phyloP scores from a whole-genome alignment of 2,113 vertebrate genomes.

The Pipa parva region DNA sequence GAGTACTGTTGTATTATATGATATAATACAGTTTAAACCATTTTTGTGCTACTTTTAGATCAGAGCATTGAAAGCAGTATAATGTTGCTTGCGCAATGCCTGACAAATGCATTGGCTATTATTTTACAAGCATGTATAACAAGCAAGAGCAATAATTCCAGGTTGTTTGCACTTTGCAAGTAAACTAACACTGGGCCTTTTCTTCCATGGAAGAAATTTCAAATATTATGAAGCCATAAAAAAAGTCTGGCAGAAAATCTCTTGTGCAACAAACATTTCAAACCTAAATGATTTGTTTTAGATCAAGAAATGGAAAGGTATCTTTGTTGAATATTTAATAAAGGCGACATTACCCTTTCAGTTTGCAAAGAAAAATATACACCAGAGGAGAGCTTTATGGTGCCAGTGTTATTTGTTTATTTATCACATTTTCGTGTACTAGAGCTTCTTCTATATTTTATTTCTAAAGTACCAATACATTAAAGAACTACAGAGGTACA shows the following conservation, averaged over 20 bases:
- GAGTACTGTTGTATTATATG: not conserved
- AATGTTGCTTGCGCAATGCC: not conserved
- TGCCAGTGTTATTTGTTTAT: slow-evolving; percentile 16
- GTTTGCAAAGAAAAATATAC: slow-evolving; percentile 8
- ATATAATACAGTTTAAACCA: no score
- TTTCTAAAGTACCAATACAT: no score
- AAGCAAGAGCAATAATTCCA: not conserved
- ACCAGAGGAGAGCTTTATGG: slow-evolving; percentile 8
- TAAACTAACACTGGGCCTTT: slow-evolving; percentile 1
- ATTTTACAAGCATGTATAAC: slow-evolving; percentile 7
- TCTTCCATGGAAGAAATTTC: not conserved
- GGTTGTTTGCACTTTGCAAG: not conserved
- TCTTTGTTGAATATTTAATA: slow-evolving; percentile 54
- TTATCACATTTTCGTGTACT: not conserved
- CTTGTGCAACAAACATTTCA: slow-evolving; percentile 44
- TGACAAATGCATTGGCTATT: not conserved
- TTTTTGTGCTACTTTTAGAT: no score
- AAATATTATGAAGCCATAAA: not conserved
- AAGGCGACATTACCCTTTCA: slow-evolving; percentile 50
- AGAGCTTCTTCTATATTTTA: no score
- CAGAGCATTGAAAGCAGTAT: no score
- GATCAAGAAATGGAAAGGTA: slow-evolving; percentile 50
- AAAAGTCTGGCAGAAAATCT: not conserved
- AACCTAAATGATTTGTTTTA: slow-evolving; percentile 57
- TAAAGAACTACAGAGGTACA: no score